Evolutionary conservation across 2,113 vertebrate species (phyloP).

Genomic region (Heterochromis multidens): DNA sequence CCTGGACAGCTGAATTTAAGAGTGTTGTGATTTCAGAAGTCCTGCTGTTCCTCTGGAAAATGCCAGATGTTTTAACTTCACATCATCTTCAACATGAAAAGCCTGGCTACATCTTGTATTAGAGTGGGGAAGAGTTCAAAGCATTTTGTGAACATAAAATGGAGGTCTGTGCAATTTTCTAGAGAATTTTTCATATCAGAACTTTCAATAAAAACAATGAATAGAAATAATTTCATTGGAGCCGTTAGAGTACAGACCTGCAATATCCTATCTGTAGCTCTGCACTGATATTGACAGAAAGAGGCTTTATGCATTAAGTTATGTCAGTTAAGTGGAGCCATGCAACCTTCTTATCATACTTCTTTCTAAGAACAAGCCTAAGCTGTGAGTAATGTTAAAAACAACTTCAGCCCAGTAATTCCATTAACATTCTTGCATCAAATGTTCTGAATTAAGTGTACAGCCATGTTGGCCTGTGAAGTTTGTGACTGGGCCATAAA

Average conservation of each 20-base stretch:
- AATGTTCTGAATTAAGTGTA: neutral
- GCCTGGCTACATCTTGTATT: neutral
- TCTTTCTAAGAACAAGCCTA: neutral
- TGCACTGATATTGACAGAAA: neutral
- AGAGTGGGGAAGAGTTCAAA: neutral
- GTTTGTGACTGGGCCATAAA: neutral
- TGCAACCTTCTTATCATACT: neutral
- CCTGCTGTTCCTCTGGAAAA: rapidly evolving
- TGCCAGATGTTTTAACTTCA: neutral
- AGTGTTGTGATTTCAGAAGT: rapidly evolving
- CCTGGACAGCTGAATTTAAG: neutral
- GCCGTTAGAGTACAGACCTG: neutral
- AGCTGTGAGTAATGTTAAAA: neutral
- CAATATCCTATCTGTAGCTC: neutral
- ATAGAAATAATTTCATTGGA: neutral
- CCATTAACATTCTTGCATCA: neutral
- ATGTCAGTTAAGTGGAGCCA: neutral
- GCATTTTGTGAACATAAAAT: rapidly evolving
- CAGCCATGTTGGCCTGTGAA: neutral
- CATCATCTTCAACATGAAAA: neutral
- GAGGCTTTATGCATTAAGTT: neutral
- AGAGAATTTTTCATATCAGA: rapidly evolving
- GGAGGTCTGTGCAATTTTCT: rapidly evolving
- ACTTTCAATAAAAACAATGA: neutral
- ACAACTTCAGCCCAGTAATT: rapidly evolving